Conservation (phyloP, 30 jellyfish, hydroid and myxozoan genomes). For the Sanderia malayensis region DNA sequence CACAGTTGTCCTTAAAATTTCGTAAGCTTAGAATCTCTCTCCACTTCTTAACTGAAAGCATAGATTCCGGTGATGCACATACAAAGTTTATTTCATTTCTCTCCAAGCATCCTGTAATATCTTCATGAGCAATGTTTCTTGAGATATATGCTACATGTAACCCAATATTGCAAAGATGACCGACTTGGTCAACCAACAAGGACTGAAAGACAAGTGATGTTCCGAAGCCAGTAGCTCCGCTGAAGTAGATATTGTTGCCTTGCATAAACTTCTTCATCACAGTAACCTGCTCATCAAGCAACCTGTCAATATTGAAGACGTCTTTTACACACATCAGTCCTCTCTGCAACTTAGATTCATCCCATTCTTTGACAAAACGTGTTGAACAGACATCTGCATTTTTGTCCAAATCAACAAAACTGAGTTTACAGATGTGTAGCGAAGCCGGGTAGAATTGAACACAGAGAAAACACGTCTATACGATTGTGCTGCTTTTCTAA, state of each 20-base stretch:
- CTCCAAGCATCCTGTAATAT: background rate
- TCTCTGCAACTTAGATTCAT: background rate
- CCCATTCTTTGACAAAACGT: constrained; percentile 1
- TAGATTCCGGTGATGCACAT: background rate
- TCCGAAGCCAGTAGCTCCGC: constrained; percentile 1
- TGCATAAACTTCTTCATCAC: constrained; percentile 2
- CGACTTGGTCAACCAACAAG: constrained; percentile 1
- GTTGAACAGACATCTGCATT: constrained; percentile 2
- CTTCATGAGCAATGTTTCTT: constrained; percentile 1
- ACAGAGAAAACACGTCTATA: too few relatives aligned
- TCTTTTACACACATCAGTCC: constrained; percentile 2
- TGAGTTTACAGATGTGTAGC: constrained; percentile 3
- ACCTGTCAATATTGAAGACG: background rate
- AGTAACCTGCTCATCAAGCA: constrained; percentile 4
- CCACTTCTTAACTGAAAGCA: constrained; percentile 1
- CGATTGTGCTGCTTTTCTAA: too few relatives aligned
- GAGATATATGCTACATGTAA: background rate
- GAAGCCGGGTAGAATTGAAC: too few relatives aligned
- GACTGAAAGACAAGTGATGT: background rate
- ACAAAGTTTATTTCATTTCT: background rate
- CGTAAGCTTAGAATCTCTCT: background rate
- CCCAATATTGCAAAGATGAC: constrained; percentile 1
- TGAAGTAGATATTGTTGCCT: constrained; percentile 1
- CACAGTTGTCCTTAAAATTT: constrained; percentile 1
- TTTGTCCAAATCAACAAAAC: background rate